Evolutionary conservation across 2,888 invertebrate species (phyloP).

Genomic region (Agonopterix heracliana): DNA sequence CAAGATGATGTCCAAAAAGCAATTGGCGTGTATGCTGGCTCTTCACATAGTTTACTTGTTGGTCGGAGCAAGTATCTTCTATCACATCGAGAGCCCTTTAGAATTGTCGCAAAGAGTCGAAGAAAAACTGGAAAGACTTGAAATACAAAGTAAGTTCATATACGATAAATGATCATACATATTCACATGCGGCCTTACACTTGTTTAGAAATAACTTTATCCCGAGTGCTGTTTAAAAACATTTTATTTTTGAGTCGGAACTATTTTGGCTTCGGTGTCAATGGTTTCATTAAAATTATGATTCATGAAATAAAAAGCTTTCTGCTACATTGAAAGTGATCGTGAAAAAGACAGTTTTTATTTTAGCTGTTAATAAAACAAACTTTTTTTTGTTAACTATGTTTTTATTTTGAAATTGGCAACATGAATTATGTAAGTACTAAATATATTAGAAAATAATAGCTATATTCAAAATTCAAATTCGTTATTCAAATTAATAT

Average conservation of each 20-base stretch:
- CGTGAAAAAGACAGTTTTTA: background rate
- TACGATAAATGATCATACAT: background rate
- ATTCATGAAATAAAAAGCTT: background rate
- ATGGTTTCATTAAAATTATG: conserved; percentile 1
- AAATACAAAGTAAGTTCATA: conserved; percentile 81
- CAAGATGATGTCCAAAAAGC: conserved; percentile 87
- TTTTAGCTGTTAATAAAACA: background rate
- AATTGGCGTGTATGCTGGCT: conserved; percentile 84
- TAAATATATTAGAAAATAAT: too few species aligned
- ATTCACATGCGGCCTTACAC: conserved; percentile 4
- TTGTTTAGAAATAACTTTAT: conserved; percentile 2
- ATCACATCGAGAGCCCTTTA: conserved; percentile 85
- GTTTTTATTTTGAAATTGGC: background rate
- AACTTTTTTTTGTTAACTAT: background rate
- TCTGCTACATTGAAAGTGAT: background rate
- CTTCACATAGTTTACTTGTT: conserved; percentile 86
- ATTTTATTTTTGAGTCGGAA: conserved; percentile 2
- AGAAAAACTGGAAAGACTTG: conserved; percentile 78
- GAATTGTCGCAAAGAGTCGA: conserved; percentile 78
- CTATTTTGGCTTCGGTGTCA: conserved; percentile 6
- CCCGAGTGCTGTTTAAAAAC: background rate
- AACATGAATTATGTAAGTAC: too few species aligned
- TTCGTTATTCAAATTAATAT: too few species aligned
- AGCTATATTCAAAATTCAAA: too few species aligned
- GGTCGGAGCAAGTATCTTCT: conserved; percentile 90